A percentile compares a stretch with the other conserved stretches of the same genome.
Conservation (phyloP, 2,113 vertebrate genomes). For the Brevimyrus niger region DNA sequence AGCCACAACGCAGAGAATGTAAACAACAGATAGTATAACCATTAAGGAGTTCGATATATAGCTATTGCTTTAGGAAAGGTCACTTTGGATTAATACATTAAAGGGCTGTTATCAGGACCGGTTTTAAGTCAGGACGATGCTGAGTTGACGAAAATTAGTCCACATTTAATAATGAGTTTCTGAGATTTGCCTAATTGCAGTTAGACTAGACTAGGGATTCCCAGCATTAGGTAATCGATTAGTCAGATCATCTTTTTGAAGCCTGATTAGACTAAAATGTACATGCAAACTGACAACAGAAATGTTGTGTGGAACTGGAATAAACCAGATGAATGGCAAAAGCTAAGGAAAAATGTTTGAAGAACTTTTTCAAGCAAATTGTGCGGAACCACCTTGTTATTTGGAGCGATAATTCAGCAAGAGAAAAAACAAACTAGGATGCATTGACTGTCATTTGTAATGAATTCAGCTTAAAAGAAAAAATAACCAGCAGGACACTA, state of each 20-base stretch:
- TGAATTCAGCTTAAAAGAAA: neutral
- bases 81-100: neutral
- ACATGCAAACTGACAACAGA: neutral
- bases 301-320: neutral
- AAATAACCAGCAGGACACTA: neutral
- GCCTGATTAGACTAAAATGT: neutral
- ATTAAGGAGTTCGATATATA: neutral
- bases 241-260: neutral
- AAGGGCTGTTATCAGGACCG: neutral
- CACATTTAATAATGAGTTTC: neutral
- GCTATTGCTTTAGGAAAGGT: neutral
- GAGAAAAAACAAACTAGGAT: neutral
- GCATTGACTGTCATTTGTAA: neutral
- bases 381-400: neutral
- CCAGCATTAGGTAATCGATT: neutral
- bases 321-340: neutral
- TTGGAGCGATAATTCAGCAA: neutral
- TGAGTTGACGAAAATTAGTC: neutral
- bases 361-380: neutral
- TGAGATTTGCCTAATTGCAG: neutral
- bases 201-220: neutral
- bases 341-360: neutral
- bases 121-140: neutral
- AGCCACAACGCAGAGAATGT: neutral
- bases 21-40: neutral